Evolutionary conservation across 2,113 vertebrate genomes (phyloP).

Genomic region (Microcebus griseorufus): DNA sequence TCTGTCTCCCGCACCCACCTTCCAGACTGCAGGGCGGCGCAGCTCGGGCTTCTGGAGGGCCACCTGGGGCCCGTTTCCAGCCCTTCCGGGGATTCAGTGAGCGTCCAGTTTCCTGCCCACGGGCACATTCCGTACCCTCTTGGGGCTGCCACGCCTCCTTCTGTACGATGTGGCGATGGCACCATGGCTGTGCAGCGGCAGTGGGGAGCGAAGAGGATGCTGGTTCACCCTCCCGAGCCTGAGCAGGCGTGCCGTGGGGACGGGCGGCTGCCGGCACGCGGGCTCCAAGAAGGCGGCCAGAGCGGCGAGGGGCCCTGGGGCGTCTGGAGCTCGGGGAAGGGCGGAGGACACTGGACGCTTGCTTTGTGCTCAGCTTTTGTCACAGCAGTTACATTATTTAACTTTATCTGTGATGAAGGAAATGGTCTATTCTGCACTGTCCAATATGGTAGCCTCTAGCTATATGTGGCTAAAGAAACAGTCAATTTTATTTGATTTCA

Average conservation of each 20-base stretch:
- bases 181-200: not conserved
- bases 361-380: not conserved
- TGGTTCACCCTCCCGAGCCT: not conserved
- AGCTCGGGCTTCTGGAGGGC: not conserved
- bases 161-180: not conserved
- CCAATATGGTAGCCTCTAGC: not conserved
- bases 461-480: not conserved
- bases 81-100: not conserved
- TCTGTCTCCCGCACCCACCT: not conserved
- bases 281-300: not conserved
- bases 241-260: not conserved
- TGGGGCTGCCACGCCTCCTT: not conserved
- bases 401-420: not conserved
- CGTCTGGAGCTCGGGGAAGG: not conserved
- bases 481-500: not conserved
- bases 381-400: not conserved
- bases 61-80: not conserved
- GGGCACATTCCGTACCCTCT: not conserved
- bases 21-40: not conserved
- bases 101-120: not conserved
- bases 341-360: not conserved
- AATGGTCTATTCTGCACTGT: not conserved
- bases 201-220: not conserved
- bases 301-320: no score
- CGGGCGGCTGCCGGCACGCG: not conserved